These are phyloP conservation scores for Gallinago solitaria DNA, from an alignment of 2,797 vertebrate species.

Conservation along the genomic window DNA sequence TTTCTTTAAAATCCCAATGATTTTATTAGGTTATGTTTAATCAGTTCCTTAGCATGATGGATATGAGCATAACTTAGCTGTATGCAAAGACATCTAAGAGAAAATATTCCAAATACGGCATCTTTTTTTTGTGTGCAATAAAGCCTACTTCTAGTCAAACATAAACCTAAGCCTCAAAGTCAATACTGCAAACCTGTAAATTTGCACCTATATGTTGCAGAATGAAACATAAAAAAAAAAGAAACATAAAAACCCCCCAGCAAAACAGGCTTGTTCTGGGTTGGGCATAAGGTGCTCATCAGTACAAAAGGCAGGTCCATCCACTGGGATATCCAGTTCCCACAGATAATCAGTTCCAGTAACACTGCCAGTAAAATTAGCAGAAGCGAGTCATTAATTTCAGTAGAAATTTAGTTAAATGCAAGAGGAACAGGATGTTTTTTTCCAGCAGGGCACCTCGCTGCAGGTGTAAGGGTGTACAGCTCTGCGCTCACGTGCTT, in stretches of 20 bases:
- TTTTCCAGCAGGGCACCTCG: neutral
- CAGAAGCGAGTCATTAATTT: neutral
- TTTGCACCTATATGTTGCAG: neutral
- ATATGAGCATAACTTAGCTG: neutral
- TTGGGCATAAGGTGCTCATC: neutral
- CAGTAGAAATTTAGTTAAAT: neutral
- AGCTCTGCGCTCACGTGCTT: neutral
- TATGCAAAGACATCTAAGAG: neutral
- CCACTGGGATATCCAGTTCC: neutral
- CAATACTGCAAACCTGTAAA: neutral
- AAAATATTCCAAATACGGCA: neutral
- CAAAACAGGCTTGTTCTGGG: neutral
- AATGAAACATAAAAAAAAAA: neutral
- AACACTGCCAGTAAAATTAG: neutral
- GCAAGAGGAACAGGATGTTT: neutral
- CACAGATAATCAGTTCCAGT: neutral
- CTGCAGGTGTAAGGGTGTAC: neutral
- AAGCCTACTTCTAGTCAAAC: neutral
- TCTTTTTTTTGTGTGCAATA: neutral
- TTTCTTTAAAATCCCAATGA: neutral
- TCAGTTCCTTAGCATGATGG: neutral
- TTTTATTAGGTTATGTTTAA: neutral
- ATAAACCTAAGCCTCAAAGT: neutral
- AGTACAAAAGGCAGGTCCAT: neutral
- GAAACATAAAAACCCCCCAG: neutral